These are phyloP conservation scores for Bactericera cockerelli DNA, from an alignment of 1,140 invertebrate species.

Conservation along the genomic window DNA sequence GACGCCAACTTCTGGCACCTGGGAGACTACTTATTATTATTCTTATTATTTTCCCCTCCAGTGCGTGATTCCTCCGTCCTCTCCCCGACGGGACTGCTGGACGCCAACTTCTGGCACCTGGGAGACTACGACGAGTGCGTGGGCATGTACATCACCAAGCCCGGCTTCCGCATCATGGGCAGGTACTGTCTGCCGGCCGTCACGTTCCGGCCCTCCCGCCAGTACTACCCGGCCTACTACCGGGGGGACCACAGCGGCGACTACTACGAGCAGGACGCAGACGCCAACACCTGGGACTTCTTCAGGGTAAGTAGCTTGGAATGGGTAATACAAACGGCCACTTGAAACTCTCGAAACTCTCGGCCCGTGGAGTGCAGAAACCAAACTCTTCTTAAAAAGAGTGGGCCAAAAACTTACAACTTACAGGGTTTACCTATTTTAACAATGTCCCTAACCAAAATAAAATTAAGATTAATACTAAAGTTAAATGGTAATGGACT, in stretches of 20 bases:
- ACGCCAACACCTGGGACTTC: not conserved
- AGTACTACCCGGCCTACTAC: not conserved
- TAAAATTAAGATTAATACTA: too few species aligned
- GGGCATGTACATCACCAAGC: not conserved
- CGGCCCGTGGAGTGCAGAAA: too few species aligned
- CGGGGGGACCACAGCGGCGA: not conserved
- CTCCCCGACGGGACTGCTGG: slow-evolving; percentile 28
- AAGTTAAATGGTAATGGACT: too few species aligned
- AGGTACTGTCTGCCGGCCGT: not conserved
- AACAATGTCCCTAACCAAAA: too few species aligned
- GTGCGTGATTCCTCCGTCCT: not conserved
- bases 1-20: slow-evolving; percentile 31
- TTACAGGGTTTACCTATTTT: too few species aligned
- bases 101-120: slow-evolving; percentile 31
- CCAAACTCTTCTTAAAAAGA: too few species aligned
- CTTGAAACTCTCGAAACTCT: too few species aligned
- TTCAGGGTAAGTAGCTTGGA: slow-evolving; percentile 2
- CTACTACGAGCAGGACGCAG: not conserved
- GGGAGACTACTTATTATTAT: slow-evolving; percentile 34
- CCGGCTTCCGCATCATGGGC: not conserved
- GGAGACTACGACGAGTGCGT: slow-evolving; percentile 35
- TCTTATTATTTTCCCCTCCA: too few species aligned
- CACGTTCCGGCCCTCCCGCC: not conserved
- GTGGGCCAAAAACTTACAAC: too few species aligned
- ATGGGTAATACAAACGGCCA: too few species aligned